Conservation (phyloP, 2,113 vertebrate genomes). For the Podarcis cretensis region DNA sequence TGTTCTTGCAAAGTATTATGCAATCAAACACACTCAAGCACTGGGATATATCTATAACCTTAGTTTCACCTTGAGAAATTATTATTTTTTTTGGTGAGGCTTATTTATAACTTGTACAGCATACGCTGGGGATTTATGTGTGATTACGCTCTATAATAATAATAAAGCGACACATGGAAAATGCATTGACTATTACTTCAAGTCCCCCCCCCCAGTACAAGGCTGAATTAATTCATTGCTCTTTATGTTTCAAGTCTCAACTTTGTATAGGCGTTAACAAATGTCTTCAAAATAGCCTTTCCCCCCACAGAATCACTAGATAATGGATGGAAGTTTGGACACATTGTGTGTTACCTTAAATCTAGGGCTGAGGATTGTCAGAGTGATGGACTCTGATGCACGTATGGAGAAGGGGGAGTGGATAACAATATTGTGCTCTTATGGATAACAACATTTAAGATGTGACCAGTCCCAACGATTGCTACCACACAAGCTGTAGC, state of each 20-base stretch:
- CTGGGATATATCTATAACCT: constrained; percentile 56
- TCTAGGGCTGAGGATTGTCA: background rate
- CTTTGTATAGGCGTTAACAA: constrained; percentile 40
- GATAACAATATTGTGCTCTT: background rate
- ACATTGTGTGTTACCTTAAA: background rate
- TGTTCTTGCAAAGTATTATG: constrained; percentile 53
- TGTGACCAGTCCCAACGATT: background rate
- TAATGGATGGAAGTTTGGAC: background rate
- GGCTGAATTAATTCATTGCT: constrained; percentile 64
- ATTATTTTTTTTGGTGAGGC: constrained; percentile 23
- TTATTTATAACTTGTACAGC: constrained; percentile 67
- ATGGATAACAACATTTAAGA: background rate
- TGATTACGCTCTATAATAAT: constrained; percentile 66
- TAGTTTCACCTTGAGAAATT: constrained; percentile 65
- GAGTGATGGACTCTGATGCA: background rate
- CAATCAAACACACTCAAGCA: constrained; percentile 24
- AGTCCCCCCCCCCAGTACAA: constrained; percentile 58
- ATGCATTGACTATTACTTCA: constrained; percentile 64
- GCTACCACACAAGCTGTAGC: background rate
- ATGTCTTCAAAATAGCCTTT: constrained; percentile 25
- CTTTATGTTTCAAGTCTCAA: constrained; percentile 58
- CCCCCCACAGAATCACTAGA: background rate
- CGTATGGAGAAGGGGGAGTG: background rate
- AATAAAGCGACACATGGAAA: constrained; percentile 63
- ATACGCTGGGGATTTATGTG: constrained; percentile 65